Evolutionary conservation across 2,888 invertebrate species (phyloP).

Genomic region (Tetranychus truncatus): DNA sequence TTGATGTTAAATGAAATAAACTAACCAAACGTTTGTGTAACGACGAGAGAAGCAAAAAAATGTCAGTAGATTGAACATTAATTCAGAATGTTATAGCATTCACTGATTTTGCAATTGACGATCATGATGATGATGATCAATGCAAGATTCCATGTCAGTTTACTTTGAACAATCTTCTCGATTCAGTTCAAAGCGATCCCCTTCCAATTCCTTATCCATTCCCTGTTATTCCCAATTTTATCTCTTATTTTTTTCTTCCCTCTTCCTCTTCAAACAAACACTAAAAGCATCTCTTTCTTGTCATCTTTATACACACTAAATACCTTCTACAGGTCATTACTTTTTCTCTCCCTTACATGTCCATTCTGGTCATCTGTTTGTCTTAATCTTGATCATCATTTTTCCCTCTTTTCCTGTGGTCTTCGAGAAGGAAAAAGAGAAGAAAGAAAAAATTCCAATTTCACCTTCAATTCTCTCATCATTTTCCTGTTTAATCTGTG

Average conservation of each 20-base stretch:
- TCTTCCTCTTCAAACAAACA: background rate
- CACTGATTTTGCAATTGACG: too few relatives aligned
- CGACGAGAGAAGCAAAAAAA: background rate
- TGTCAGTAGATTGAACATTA: too few relatives aligned
- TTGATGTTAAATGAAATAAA: background rate
- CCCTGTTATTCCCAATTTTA: background rate
- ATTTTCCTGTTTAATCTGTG: background rate
- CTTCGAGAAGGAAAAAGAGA: background rate
- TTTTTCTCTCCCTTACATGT: background rate
- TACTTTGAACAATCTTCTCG: too few relatives aligned
- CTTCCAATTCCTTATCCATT: background rate
- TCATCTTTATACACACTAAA: background rate
- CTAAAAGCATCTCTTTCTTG: background rate
- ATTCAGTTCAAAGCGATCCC: too few relatives aligned
- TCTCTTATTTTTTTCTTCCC: background rate
- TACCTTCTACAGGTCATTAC: background rate
- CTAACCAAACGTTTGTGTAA: background rate
- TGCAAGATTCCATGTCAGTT: too few relatives aligned
- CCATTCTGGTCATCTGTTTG: background rate
- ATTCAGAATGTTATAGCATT: too few relatives aligned
- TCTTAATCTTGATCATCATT: background rate
- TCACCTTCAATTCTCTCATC: background rate
- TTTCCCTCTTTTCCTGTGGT: background rate
- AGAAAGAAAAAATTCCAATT: background rate
- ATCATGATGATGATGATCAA: too few relatives aligned